Evolutionary conservation across 2,797 vertebrate species (phyloP), one percentile per base, ranked within the genome.

Genomic region (Takifugu rubripes): DNA sequence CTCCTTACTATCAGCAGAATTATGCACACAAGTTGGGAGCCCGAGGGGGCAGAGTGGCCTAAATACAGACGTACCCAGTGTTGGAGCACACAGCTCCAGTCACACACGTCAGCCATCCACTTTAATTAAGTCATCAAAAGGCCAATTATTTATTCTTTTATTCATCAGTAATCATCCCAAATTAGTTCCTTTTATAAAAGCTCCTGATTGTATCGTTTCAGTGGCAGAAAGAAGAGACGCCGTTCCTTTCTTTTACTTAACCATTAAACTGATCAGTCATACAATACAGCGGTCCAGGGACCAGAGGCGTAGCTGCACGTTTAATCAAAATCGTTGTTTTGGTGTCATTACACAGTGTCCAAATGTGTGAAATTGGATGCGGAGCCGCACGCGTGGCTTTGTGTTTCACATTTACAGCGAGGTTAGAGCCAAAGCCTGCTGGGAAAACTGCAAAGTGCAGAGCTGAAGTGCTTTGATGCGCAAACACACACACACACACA

Each of bases 21-120:
- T 84, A 73, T 78, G 75, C 79, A 83, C 84, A 81, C 84, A 77
- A 79, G 81, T 78, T 71, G 77, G 72, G 63, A 71, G 80, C 88
- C 86, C 76, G 73, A 61, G 86, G 88, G 84, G 83, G 66, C 6
- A 48, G 68, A 75, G 57, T 89, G 89, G 87, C 89, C 89, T 90
- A 84, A 86, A 90, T 91, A 86, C 81, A 68, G 75, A 49, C 74
- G 74, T 56, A 86, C 74, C 73, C 77, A 76, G 66, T 70, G 66
- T 73, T 73, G 66, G 40, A 70, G 70, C 56, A 67, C 50, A 47
- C 57, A 60, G 52, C 47, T 54, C 57, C 50, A 71, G 52, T 71
- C 65, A 70, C 48, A 72, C 77, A 64, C 74, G 70, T 66, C 64
- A 71, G 51, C 25, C 66, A 63, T 66, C 25, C 52, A 40, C 29